A percentile compares a stretch with the other conserved stretches of the same genome.
Evolutionary conservation across 1,140 invertebrate genomes (phyloP).

Genomic region (Hycleus cichorii): DNA sequence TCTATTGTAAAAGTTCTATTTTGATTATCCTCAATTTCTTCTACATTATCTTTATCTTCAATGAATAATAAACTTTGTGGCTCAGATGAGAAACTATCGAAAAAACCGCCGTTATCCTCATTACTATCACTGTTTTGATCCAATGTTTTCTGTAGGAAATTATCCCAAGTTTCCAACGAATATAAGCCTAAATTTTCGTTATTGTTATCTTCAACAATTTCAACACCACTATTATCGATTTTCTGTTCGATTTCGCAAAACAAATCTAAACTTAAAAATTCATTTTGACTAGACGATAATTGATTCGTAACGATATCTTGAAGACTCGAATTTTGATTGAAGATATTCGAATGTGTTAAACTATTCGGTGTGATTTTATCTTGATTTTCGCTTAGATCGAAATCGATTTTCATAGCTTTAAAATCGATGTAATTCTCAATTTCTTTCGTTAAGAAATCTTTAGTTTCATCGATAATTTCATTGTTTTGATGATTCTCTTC

Average conservation of each 20-base stretch:
- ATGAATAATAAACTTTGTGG: conserved; percentile 36
- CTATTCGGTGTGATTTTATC: conserved; percentile 30
- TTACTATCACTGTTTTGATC: conserved; percentile 8
- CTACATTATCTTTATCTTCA: conserved; percentile 18
- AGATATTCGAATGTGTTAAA: conserved; percentile 23
- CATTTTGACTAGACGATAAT: conserved; percentile 3
- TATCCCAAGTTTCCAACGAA: conserved; percentile 42
- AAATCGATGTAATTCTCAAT: conserved; percentile 3
- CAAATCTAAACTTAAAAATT: conserved; percentile 19
- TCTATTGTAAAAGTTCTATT: conserved; percentile 8
- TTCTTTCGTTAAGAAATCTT: conserved; percentile 9
- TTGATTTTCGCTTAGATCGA: conserved; percentile 31
- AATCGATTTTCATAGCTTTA: conserved; percentile 17
- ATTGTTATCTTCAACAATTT: too few relatives aligned
- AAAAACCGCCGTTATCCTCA: conserved; percentile 18
- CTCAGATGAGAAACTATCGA: conserved; percentile 38
- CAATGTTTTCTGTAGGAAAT: conserved; percentile 37
- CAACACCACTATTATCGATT: neutral
- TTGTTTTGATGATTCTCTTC: too few relatives aligned
- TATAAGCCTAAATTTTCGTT: conserved; percentile 29
- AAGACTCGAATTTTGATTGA: conserved; percentile 21
- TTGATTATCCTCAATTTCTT: conserved; percentile 2
- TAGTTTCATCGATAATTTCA: neutral
- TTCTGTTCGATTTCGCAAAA: conserved; percentile 35
- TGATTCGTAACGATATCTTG: conserved; percentile 1